A percentile compares a stretch with the other conserved stretches of the same genome.
Evolutionary conservation across 1,140 invertebrate species (phyloP).

Genomic region (Drosophila yakuba): DNA sequence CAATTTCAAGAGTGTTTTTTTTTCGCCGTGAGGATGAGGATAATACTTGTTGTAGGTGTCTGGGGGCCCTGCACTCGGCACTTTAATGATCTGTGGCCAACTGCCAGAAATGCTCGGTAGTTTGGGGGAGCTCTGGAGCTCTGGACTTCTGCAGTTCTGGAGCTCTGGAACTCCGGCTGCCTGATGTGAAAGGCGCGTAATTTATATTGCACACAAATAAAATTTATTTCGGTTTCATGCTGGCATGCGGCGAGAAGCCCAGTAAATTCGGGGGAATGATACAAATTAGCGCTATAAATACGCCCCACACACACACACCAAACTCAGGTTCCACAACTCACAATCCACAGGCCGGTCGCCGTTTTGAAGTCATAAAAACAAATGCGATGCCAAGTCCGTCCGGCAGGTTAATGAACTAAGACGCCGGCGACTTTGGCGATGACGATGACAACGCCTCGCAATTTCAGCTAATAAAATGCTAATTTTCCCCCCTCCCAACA

Average conservation of each 20-base stretch:
- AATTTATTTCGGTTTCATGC: conserved; percentile 76
- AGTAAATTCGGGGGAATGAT: conserved; percentile 41
- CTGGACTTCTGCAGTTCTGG: background rate
- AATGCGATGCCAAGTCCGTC: conserved; percentile 44
- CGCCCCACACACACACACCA: conserved; percentile 30
- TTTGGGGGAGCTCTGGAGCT: conserved; percentile 8
- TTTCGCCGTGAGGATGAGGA: background rate
- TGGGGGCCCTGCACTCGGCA: conserved; percentile 55
- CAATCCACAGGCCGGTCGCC: background rate
- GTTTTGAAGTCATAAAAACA: conserved; percentile 68
- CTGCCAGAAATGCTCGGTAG: conserved; percentile 24
- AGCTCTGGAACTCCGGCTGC: conserved; percentile 17
- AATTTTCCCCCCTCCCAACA: conserved; percentile 37
- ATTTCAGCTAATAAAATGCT: conserved; percentile 73
- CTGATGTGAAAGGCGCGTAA: conserved; percentile 54
- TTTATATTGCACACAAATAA: conserved; percentile 76
- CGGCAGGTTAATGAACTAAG: conserved; percentile 69
- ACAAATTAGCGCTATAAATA: conserved; percentile 80
- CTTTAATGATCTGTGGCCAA: conserved; percentile 64
- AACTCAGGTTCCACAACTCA: conserved; percentile 34
- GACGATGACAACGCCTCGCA: conserved; percentile 48
- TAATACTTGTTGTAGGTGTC: conserved; percentile 25
- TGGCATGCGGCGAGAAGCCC: conserved; percentile 50
- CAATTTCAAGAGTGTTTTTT: conserved; percentile 28
- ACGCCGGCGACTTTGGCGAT: conserved; percentile 11